Evolutionary conservation across 2,113 vertebrate genomes (phyloP).

Genomic region (Zapornia atra): DNA sequence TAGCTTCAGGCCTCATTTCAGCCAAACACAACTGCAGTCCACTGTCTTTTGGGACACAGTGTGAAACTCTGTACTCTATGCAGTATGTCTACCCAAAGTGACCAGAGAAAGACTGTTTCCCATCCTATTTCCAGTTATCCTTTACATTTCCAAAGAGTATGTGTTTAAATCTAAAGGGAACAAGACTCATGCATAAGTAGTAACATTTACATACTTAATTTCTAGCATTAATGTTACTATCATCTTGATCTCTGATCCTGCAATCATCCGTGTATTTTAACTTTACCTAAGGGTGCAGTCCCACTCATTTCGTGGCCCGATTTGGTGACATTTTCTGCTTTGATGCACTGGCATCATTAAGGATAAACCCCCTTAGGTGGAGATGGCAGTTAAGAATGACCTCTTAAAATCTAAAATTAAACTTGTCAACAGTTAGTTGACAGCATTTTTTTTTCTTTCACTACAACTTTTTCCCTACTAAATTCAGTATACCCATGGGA

Average conservation of each 20-base stretch:
- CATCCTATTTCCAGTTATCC: background rate
- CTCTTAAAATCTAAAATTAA: background rate
- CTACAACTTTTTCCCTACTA: background rate
- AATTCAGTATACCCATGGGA: background rate
- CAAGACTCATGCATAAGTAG: background rate
- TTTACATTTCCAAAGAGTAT: background rate
- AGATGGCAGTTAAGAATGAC: background rate
- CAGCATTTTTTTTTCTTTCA: background rate
- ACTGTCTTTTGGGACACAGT: fast-evolving
- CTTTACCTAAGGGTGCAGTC: background rate
- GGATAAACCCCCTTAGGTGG: background rate
- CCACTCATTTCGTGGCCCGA: background rate
- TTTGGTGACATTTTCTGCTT: background rate
- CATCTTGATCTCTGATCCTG: background rate
- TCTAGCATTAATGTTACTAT: background rate
- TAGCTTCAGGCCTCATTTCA: background rate
- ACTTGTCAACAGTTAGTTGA: background rate
- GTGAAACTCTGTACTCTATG: background rate
- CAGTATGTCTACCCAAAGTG: background rate
- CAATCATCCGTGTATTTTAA: background rate
- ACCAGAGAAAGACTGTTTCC: background rate
- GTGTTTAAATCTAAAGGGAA: background rate
- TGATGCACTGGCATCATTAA: background rate
- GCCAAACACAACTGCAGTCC: background rate
- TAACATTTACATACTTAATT: background rate